phyloP scores from a whole-genome alignment of 2,113 vertebrate genomes.

The Ciconia maguari region DNA sequence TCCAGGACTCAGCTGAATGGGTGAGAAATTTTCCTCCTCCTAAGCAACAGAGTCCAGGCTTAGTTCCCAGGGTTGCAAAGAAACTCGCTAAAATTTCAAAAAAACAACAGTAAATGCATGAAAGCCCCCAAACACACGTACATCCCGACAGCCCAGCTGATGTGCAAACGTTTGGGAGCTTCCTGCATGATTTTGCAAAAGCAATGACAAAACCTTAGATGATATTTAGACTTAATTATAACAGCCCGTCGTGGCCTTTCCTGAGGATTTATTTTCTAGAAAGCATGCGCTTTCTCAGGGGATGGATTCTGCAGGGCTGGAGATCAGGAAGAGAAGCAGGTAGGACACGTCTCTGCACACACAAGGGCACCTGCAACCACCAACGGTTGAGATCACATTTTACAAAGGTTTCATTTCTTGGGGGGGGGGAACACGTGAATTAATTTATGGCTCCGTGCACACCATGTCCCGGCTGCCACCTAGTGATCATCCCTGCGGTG shows the following conservation, averaged over 20 bases:
- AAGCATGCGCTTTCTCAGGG: not conserved
- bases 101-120: not conserved
- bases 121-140: rapidly evolving
- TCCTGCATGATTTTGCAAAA: not conserved
- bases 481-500: not conserved
- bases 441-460: rapidly evolving
- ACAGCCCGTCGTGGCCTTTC: rapidly evolving
- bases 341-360: rapidly evolving
- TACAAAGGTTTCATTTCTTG: not conserved
- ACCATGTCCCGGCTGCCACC: not conserved
- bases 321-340: rapidly evolving
- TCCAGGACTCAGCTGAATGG: not conserved
- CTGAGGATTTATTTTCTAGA: not conserved
- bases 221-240: not conserved
- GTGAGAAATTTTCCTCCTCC: not conserved
- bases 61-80: not conserved
- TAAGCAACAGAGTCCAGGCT: not conserved
- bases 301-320: not conserved
- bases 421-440: rapidly evolving
- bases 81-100: rapidly evolving
- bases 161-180: not conserved
- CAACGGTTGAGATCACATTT: rapidly evolving
- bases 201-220: not conserved
- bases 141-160: not conserved
- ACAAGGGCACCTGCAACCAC: not conserved